Conservation (phyloP, 2,888 invertebrate species). For the Drosophila paramelanica region DNA sequence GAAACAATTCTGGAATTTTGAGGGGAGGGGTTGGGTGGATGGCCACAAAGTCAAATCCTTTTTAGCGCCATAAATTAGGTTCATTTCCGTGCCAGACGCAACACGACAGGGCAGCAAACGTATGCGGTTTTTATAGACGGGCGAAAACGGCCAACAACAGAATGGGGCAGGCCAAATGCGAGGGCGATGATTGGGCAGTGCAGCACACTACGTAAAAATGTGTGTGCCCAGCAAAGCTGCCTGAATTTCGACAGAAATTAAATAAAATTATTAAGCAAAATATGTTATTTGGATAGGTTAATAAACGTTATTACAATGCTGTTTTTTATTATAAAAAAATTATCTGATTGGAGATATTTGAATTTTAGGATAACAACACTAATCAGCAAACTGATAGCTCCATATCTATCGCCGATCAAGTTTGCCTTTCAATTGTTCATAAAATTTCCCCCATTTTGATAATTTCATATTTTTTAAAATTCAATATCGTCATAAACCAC, state of each 20-base stretch:
- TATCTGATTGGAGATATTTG: too few relatives aligned
- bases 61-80: constrained; percentile 79
- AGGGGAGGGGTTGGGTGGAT: background rate
- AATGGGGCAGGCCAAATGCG: background rate
- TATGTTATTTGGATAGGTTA: too few relatives aligned
- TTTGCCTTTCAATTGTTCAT: too few relatives aligned
- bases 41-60: constrained; percentile 69
- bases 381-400: too few relatives aligned
- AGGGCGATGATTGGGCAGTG: background rate
- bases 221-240: background rate
- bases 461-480: too few relatives aligned
- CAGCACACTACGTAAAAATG: background rate
- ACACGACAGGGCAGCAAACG: constrained; percentile 71
- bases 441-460: too few relatives aligned
- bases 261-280: too few relatives aligned
- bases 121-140: constrained; percentile 49
- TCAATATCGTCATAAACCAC: too few relatives aligned
- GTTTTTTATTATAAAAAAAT: too few relatives aligned
- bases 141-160: constrained; percentile 14
- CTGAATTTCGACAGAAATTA: background rate
- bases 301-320: too few relatives aligned
- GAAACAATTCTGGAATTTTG: constrained; percentile 10
- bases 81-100: constrained; percentile 78
- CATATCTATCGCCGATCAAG: too few relatives aligned
- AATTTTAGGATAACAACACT: too few relatives aligned